Percentiles rank a stretch among this genome's conserved stretches.
These are phyloP conservation scores for Margaritifera margaritifera DNA, from an alignment of 2,888 invertebrate genomes.

Conservation along the genomic window DNA sequence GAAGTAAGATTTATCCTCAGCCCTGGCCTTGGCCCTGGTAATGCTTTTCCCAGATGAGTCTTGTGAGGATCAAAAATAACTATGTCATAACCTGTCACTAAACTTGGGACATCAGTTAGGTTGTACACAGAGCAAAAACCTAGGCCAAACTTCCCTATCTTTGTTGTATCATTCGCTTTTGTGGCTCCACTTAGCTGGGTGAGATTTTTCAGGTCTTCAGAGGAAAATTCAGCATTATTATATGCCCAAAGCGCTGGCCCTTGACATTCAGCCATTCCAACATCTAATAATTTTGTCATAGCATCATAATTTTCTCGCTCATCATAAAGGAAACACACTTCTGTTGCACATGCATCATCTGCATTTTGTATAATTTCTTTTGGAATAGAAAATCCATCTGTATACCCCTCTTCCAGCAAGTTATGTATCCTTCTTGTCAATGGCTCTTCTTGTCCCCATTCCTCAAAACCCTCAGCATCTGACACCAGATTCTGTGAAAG, in stretches of 20 bases:
- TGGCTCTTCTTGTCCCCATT: conserved; percentile 62
- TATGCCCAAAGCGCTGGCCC: conserved; percentile 69
- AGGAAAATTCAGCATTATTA: conserved; percentile 64
- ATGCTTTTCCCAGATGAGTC: conserved; percentile 50
- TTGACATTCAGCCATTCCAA: conserved; percentile 62
- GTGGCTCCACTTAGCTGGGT: conserved; percentile 66
- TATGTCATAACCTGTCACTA: conserved; percentile 61
- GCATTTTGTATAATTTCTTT: conserved; percentile 67
- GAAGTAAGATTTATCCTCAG: conserved; percentile 32
- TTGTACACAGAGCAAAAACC: conserved; percentile 70
- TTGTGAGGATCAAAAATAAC: conserved; percentile 69
- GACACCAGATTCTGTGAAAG: conserved; percentile 49
- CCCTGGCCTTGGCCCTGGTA: conserved; percentile 35
- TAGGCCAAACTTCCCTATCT: conserved; percentile 69
- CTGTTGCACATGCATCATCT: conserved; percentile 61
- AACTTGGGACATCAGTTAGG: conserved; percentile 68
- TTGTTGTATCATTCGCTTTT: conserved; percentile 56
- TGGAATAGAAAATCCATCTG: conserved; percentile 61
- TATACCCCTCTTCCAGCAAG: conserved; percentile 57
- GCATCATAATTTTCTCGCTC: conserved; percentile 55
- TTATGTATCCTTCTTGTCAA: conserved; percentile 53
- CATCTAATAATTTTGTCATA: conserved; percentile 49
- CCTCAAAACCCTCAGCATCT: conserved; percentile 40
- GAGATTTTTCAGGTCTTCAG: conserved; percentile 65
- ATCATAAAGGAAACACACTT: conserved; percentile 58